Conservation (phyloP, 1,140 invertebrate genomes). For the Callitettix versicolor region DNA sequence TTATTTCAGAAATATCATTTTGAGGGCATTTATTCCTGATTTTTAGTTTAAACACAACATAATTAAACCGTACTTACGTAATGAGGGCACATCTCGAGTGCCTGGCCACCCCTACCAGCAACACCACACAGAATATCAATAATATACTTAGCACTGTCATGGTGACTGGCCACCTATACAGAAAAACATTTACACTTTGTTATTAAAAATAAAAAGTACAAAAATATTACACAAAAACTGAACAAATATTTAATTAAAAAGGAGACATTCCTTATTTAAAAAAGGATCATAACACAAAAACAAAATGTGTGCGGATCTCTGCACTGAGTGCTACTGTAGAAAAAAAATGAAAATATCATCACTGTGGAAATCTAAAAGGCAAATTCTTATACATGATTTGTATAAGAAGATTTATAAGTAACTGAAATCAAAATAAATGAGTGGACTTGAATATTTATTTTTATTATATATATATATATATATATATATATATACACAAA, state of each 20-base stretch:
- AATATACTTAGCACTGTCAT: conserved; percentile 65
- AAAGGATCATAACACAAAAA: neutral
- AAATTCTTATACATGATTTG: too few relatives aligned
- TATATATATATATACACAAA: too few relatives aligned
- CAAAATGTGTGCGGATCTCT: neutral
- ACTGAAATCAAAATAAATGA: too few relatives aligned
- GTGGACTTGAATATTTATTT: too few relatives aligned
- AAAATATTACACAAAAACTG: neutral
- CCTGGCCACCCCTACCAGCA: conserved; percentile 69
- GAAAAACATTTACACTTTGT: neutral
- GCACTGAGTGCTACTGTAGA: too few relatives aligned
- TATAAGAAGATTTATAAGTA: too few relatives aligned
- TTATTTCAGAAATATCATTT: too few relatives aligned
- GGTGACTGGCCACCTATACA: conserved; percentile 65
- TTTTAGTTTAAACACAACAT: too few relatives aligned
- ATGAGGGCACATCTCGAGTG: conserved; percentile 75
- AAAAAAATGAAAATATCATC: too few relatives aligned
- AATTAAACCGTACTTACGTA: conserved; percentile 47
- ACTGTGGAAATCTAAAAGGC: too few relatives aligned
- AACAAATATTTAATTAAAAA: neutral
- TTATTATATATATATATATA: too few relatives aligned
- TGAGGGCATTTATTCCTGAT: too few relatives aligned
- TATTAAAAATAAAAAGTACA: conserved; percentile 1
- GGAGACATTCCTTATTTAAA: neutral
- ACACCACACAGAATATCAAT: conserved; percentile 65